Percentiles rank a stretch among this genome's conserved stretches.
Conservation (phyloP, 2,113 vertebrate species). For the Syngnathus scovelli region DNA sequence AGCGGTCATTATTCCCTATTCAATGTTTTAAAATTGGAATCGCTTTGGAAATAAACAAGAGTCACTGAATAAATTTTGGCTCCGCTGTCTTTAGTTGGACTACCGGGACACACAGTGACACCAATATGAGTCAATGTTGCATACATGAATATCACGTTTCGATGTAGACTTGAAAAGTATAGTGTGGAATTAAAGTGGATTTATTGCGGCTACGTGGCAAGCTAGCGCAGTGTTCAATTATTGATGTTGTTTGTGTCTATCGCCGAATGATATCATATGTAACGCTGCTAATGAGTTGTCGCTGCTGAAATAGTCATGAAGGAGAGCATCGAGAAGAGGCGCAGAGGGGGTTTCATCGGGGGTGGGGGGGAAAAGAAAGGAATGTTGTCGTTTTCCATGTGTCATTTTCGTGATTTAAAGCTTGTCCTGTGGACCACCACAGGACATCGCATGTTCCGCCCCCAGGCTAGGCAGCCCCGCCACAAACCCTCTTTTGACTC, state of each 20-base stretch:
- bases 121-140: neutral
- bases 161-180: conserved; percentile 9
- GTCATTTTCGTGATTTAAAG: conserved; percentile 41
- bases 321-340: neutral
- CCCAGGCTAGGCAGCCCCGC: conserved; percentile 11
- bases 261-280: conserved; percentile 34
- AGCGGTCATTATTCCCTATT: neutral
- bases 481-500: neutral
- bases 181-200: conserved; percentile 12
- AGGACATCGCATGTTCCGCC: conserved; percentile 43
- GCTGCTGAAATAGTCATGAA: conserved; percentile 1
- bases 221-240: conserved; percentile 27
- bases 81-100: neutral
- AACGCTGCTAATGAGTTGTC: conserved; percentile 38
- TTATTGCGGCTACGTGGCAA: conserved; percentile 8
- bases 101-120: neutral
- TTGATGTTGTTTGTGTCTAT: conserved; percentile 35
- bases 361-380: conserved; percentile 6
- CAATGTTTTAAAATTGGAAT: neutral
- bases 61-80: neutral
- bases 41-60: neutral
- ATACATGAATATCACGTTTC: neutral
- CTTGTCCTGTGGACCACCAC: conserved; percentile 21
- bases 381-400: conserved; percentile 23
- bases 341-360: neutral